Percentiles rank a stretch among this genome's conserved stretches.
Evolutionary conservation across 2,113 vertebrate genomes (phyloP).

Genomic region (Urocynchramus pylzowi): DNA sequence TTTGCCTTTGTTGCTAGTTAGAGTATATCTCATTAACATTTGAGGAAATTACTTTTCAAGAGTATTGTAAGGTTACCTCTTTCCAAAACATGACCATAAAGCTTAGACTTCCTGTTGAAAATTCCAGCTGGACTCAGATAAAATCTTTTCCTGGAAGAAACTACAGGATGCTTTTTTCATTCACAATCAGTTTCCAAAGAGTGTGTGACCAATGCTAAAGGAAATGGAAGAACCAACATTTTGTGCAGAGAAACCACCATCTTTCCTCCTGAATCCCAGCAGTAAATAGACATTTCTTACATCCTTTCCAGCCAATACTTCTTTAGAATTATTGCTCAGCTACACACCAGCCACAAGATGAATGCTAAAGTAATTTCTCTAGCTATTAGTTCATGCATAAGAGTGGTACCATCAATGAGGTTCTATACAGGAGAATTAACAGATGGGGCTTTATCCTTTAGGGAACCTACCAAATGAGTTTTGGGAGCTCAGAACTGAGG

Average conservation of each 20-base stretch:
- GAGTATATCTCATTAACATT: background rate
- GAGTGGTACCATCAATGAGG: background rate
- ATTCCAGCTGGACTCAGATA: background rate
- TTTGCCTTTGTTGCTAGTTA: background rate
- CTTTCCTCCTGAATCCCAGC: background rate
- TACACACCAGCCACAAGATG: background rate
- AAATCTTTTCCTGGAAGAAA: background rate
- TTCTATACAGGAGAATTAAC: background rate
- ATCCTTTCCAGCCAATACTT: background rate
- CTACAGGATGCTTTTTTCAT: background rate
- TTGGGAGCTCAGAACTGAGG: background rate
- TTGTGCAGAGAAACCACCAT: background rate
- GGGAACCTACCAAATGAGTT: background rate
- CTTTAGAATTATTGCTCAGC: background rate
- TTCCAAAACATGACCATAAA: background rate
- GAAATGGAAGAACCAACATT: background rate
- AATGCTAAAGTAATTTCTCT: background rate
- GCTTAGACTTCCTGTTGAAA: background rate
- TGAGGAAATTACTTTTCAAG: constrained; percentile 2
- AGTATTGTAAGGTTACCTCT: background rate
- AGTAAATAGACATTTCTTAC: background rate
- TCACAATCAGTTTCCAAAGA: background rate
- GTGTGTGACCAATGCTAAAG: background rate
- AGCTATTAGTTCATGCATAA: background rate
- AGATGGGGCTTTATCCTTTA: background rate